A percentile compares a stretch with the other conserved stretches of the same genome.
Evolutionary conservation across 2,888 invertebrate species (phyloP).

Genomic region (Drosophila pegasa): DNA sequence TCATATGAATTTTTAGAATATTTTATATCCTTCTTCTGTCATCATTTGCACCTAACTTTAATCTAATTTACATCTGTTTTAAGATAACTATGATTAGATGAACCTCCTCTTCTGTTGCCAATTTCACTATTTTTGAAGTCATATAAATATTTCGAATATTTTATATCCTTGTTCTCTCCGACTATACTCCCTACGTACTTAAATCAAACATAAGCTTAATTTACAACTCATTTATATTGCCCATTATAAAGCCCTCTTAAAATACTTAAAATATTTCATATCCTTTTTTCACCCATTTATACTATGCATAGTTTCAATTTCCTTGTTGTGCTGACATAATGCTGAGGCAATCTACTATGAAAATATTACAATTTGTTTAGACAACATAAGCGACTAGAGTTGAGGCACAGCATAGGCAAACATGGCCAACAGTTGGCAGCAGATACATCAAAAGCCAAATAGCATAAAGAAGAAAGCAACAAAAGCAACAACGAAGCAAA

Average conservation of each 20-base stretch:
- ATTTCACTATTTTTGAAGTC: too few species aligned
- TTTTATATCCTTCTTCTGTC: not conserved
- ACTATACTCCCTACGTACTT: too few species aligned
- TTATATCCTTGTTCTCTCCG: too few species aligned
- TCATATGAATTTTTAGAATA: not conserved
- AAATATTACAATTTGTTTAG: conserved; percentile 51
- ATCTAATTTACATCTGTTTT: too few species aligned
- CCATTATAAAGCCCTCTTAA: too few species aligned
- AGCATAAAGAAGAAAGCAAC: not conserved
- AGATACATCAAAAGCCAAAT: conserved; percentile 37
- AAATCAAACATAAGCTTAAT: too few species aligned
- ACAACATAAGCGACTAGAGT: conserved; percentile 24
- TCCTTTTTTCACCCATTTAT: not conserved
- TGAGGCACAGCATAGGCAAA: conserved; percentile 23
- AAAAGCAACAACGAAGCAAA: too few species aligned
- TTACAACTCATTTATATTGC: not conserved
- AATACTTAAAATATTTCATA: too few species aligned
- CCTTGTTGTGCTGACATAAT: conserved; percentile 40
- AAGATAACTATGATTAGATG: too few species aligned
- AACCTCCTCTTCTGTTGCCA: too few species aligned
- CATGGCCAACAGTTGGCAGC: conserved; percentile 50
- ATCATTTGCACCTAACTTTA: too few species aligned
- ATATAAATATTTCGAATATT: too few species aligned
- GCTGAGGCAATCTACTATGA: conserved; percentile 31
- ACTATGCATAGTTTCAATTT: conserved; percentile 6